phyloP scores from a whole-genome alignment of 2,113 vertebrate species.

The Embiotoca jacksoni region DNA sequence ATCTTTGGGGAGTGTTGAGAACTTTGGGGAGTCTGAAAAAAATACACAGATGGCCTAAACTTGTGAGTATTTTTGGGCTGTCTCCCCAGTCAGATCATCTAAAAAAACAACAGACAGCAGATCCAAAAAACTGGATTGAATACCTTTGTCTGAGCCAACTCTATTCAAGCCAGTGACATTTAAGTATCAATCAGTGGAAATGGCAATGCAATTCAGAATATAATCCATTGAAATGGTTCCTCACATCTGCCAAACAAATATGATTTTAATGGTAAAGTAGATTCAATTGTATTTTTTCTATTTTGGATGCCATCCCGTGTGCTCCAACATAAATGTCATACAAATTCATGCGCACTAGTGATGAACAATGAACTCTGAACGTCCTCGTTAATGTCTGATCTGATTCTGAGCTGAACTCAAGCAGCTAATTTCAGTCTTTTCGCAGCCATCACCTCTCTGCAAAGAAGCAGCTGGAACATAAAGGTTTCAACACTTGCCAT shows the following conservation, averaged over 20 bases:
- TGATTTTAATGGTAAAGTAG: slow-evolving; percentile 38
- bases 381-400: slow-evolving; percentile 35
- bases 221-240: slow-evolving; percentile 25
- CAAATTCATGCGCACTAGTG: slow-evolving; percentile 14
- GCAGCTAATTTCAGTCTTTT: slow-evolving; percentile 39
- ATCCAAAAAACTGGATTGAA: slow-evolving; percentile 42
- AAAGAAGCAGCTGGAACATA: slow-evolving; percentile 35
- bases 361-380: slow-evolving; percentile 46
- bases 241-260: slow-evolving; percentile 63
- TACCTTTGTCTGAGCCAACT: slow-evolving; percentile 33
- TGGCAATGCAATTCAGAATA: slow-evolving; percentile 41
- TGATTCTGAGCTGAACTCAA: slow-evolving; percentile 27
- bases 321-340: slow-evolving; percentile 17
- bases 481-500: slow-evolving; percentile 58
- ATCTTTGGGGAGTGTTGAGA: slow-evolving; percentile 38
- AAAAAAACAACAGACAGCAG: slow-evolving; percentile 27
- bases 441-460: slow-evolving; percentile 33
- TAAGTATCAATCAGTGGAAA: slow-evolving; percentile 58
- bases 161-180: slow-evolving; percentile 61
- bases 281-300: slow-evolving; percentile 44
- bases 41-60: slow-evolving; percentile 7
- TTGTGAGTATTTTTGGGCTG: slow-evolving; percentile 29
- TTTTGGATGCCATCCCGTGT: slow-evolving; percentile 39
- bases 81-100: slow-evolving; percentile 25
- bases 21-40: slow-evolving; percentile 8